These are phyloP conservation scores for Aelia acuminata DNA, from an alignment of 2,888 invertebrate species.

Conservation along the genomic window DNA sequence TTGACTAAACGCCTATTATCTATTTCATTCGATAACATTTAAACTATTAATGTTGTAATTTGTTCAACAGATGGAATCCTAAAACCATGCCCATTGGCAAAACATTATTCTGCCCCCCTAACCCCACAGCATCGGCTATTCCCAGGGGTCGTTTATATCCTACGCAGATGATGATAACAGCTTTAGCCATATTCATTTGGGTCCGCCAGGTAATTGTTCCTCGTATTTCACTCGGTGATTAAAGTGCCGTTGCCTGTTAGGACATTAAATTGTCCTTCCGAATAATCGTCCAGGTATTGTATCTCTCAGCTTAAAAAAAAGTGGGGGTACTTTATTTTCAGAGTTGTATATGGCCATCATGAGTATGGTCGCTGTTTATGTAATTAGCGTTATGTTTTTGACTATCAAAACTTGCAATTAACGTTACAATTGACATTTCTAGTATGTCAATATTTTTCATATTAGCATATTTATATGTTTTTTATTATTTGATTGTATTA, in stretches of 20 bases:
- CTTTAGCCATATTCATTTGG: slow-evolving; percentile 34
- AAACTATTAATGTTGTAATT: neutral
- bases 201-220: slow-evolving; percentile 21
- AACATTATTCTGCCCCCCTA: neutral
- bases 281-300: neutral
- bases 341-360: neutral
- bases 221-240: slow-evolving; percentile 37
- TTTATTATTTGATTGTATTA: too few relatives aligned
- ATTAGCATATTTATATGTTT: too few relatives aligned
- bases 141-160: slow-evolving; percentile 11
- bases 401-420: too few relatives aligned
- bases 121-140: neutral
- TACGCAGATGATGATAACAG: slow-evolving; percentile 10
- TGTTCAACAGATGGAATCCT: neutral
- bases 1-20: neutral
- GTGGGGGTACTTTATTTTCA: neutral
- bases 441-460: too few relatives aligned
- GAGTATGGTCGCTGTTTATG: neutral
- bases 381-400: neutral
- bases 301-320: neutral
- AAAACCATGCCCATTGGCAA: neutral
- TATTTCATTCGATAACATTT: neutral
- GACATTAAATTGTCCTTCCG: neutral
- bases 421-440: too few relatives aligned
- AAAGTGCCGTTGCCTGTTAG: slow-evolving; percentile 5